Base-by-base conservation (phyloP, 2,888 invertebrate species). In the Agonopterix alstromeriana region DNA sequence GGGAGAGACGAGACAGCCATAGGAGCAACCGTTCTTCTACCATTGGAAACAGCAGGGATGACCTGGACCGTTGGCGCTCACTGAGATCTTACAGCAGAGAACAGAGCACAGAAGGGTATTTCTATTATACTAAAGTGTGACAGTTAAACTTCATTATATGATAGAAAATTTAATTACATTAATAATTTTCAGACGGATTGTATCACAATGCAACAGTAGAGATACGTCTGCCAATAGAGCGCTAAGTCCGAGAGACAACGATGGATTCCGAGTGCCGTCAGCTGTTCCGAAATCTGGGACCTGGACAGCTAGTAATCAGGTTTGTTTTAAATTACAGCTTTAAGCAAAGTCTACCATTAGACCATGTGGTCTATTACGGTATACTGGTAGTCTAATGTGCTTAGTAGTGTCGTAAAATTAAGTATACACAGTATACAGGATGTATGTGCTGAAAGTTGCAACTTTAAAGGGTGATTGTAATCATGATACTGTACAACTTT, bases 41-140 rank as follows among this genome's bases (percentile, higher is more conserved):
- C 3, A 78, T 87, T 52, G 88, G 86, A 1, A 87, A 85, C 51
- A 87, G 87, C 50, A 72, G 88, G 53, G 88, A 88, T 58, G 87
- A 88, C 57, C 69, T 88, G 50, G 88, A 88, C 51, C 73, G 83
- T 46, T 88, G 88, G 88, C 75, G 88, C 43, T 88, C 88, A 1
- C 62, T 87, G 52, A 68, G 88, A 40, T 88, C 87, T 12, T 89
- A 80, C 48, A 90, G 88, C 65, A 74, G 89, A 54, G 89, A 90
- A 62, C 88, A 87, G 45, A 90, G 89, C 53, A 73, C 79, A 48
- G 90, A 90, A 70, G 82, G 90, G 89, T 88, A 65, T 55, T 8
- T 42, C 27, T 27, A 27, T 27, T 27, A 27, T 27, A 27, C 27
- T 27, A 27, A 27, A 27, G 27, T 27, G 5, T 27, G 27, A 27